phyloP scores from a whole-genome alignment of 2,113 vertebrate genomes.

The Perccottus glenii region DNA sequence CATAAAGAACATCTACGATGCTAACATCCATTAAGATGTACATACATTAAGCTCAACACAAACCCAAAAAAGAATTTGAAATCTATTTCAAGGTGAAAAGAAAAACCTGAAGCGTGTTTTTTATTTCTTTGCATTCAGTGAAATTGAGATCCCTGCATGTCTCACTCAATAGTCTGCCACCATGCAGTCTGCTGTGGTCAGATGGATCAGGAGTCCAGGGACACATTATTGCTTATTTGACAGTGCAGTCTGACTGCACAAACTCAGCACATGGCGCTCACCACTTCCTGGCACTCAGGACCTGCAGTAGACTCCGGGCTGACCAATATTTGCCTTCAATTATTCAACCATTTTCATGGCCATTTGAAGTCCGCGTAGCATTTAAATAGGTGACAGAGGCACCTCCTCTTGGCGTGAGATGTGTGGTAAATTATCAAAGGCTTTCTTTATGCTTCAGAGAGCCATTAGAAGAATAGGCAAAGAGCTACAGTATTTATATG shows the following conservation, averaged over 20 bases:
- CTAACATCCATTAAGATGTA: constrained; percentile 61
- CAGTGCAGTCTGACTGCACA: constrained; percentile 77
- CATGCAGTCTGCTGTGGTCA: constrained; percentile 80
- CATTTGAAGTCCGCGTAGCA: constrained; percentile 65
- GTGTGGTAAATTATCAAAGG: constrained; percentile 43
- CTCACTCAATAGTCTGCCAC: constrained; percentile 83
- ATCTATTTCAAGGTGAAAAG: constrained; percentile 68
- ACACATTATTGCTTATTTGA: constrained; percentile 84
- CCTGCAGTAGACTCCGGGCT: constrained; percentile 67
- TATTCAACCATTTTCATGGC: constrained; percentile 79
- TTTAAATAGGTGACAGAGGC: constrained; percentile 62
- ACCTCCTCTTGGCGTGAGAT: constrained; percentile 43
- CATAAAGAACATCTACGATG: constrained; percentile 61
- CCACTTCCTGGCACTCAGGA: constrained; percentile 79
- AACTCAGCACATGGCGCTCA: constrained; percentile 76
- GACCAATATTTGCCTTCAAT: constrained; percentile 79
- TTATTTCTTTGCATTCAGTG: constrained; percentile 52
- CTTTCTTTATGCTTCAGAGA: constrained; percentile 29
- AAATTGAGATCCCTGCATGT: constrained; percentile 66
- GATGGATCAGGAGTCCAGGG: constrained; percentile 79
- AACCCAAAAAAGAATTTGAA: constrained; percentile 26
- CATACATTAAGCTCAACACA: constrained; percentile 58
- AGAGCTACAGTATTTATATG: constrained; percentile 36
- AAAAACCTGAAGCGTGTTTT: constrained; percentile 41
- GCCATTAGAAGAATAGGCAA: constrained; percentile 14